Evolutionary conservation across 2,113 vertebrate genomes (phyloP), one percentile per base, ranked within the genome.

Genomic region (Bos javanicus): DNA sequence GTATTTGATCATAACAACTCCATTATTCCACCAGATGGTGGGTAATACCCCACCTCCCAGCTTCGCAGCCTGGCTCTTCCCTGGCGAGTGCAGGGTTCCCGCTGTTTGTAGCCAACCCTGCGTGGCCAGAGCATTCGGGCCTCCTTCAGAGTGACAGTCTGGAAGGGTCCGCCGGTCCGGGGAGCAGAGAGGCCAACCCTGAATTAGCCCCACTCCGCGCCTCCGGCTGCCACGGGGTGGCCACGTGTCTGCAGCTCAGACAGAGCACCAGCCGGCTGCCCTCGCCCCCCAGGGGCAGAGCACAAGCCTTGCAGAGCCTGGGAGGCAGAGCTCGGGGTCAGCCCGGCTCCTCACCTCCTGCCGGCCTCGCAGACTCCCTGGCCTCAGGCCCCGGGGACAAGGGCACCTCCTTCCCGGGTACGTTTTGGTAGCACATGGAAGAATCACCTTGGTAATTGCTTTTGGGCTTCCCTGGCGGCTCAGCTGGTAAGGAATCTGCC

Each of bases 1-100:
- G 91, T 96, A 96, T 98, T 98, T 98, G 96, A 95, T 96, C 97
- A 43, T 97, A 97, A 98, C 60, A 96, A 88, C 82, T 59, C 91
- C 59, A 80, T 95, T 88, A 96, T 97, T 96, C 97, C 91, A 91
- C 94, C 97, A 94, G 95, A 97, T 57, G 39, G 54, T 15, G 95
- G 64, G 76, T 81, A 92, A 78, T 96, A 96, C 98, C 95, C 7
- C 25, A 84, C 74, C 46, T 39, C 46, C 1, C 13, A 74, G 16
- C 80, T 28, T 6, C 7, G 23, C 57, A 4, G 87, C 26, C 88
- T 1, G 60, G 26, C 25, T 36, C 30, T 2, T 26, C 14, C 14
- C 17, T 56, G 1, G 11, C 50, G 1, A 11, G 17, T 6, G n/a
- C 36, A 3, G 2, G n/a, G 46, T 21, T 7, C 36, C 1, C 21